These are phyloP conservation scores for Drosophila acutilabella DNA, from an alignment of 2,888 invertebrate genomes.

Conservation along the genomic window DNA sequence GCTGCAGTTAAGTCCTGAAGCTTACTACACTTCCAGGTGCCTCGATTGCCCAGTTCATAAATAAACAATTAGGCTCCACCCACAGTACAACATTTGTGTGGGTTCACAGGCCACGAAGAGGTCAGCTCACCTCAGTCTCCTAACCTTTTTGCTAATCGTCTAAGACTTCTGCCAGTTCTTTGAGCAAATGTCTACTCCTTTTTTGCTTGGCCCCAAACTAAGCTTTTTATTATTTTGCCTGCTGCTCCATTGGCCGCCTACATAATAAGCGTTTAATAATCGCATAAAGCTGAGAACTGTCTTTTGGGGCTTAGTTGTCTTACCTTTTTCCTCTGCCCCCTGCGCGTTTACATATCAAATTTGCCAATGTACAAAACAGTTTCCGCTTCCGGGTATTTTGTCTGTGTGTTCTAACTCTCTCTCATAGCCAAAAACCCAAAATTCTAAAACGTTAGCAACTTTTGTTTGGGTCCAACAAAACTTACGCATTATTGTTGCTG, in stretches of 20 bases:
- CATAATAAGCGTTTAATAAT: constrained; percentile 55
- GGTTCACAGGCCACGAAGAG: constrained; percentile 52
- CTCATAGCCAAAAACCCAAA: constrained; percentile 11
- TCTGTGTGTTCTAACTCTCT: constrained; percentile 34
- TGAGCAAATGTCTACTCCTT: constrained; percentile 13
- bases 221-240: constrained; percentile 26
- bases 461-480: constrained; percentile 50
- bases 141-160: constrained; percentile 42
- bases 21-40: constrained; percentile 35
- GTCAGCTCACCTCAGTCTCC: background rate
- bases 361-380: constrained; percentile 62
- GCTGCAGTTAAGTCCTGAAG: constrained; percentile 23
- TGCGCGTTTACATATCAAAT: constrained; percentile 54
- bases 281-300: constrained; percentile 28
- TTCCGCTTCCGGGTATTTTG: constrained; percentile 67
- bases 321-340: constrained; percentile 15
- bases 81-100: constrained; percentile 50
- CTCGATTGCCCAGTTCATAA: constrained; percentile 53
- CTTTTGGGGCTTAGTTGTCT: constrained; percentile 20
- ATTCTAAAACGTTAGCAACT: constrained; percentile 35
- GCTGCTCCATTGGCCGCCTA: constrained; percentile 20
- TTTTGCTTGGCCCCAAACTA: constrained; percentile 17
- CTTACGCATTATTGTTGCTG: constrained; percentile 54
- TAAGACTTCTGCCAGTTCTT: constrained; percentile 23
- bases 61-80: constrained; percentile 61